Base-by-base conservation (phyloP, 2,113 vertebrate genomes). In the Vidua chalybeata region DNA sequence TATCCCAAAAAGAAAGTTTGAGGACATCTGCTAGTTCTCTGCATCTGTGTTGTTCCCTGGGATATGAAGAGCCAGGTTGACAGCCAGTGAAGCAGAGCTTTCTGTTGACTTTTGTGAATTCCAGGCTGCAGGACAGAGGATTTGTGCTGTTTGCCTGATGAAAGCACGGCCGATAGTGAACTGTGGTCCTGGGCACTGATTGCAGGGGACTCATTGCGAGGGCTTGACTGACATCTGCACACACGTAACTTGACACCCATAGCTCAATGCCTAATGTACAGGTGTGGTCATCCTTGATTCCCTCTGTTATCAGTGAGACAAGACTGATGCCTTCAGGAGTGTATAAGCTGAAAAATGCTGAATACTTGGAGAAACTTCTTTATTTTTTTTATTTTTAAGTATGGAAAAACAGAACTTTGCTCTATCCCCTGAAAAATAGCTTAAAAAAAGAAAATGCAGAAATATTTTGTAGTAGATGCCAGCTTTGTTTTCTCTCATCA, bases 161-260 rank as follows among this genome's bases (percentile, higher is more conserved):
- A 66, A 79, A 74, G 51, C 19, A 20, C 7, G 15, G 54, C 24
- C 58, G 31, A 66, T 66, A 15, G 20, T 46, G 33, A 49, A 1
- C 41, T 58, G 41, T 76, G n/a, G 13, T 80, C 43, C 41, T 91
- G 59, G 26, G 31, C 51, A 67, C 37, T 69, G 68, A 13, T 69
- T 89, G 45, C 48, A 73, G 41, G 23, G 45, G 63, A 14, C 11
- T 75, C 30, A 13, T 3, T 75, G 39, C 24, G 56, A 48, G 23
- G 9, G 2, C 79, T 91, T 93, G 81, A 5, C 16, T 79, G 54
- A 14, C 52, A 52, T 28, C 33, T 74, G 59, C 37, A n/a, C 26
- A 43, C 33, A 14, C 0, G 0, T 61, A 31, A 35, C 39, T 30
- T 68, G 37, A 66, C 21, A 35, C 7, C 13, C 6, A 0, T 62